These are phyloP conservation scores for Aplysia californica DNA, from an alignment of 1,140 invertebrate genomes.

Conservation along the genomic window DNA sequence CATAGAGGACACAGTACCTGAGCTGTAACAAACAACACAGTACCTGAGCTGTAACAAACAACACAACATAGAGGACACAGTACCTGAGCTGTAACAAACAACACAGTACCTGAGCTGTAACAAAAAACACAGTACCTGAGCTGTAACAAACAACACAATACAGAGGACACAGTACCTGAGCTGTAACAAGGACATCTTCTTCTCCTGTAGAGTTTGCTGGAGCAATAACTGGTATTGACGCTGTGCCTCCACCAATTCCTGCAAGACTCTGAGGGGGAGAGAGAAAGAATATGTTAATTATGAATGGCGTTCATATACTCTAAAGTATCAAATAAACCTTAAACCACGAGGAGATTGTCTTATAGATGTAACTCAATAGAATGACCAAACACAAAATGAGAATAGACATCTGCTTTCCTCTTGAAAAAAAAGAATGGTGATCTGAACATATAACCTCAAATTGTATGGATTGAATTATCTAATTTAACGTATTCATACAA, in stretches of 20 bases:
- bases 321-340: background rate
- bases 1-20: conserved; percentile 39
- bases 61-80: background rate
- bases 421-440: background rate
- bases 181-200: conserved; percentile 72
- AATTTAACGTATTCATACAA: too few relatives aligned
- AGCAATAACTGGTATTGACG: conserved; percentile 79
- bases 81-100: background rate
- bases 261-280: conserved; percentile 67
- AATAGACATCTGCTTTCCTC: background rate
- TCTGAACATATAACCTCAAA: background rate
- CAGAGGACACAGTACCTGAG: conserved; percentile 45
- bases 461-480: too few relatives aligned
- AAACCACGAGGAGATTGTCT: background rate
- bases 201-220: conserved; percentile 78
- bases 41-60: background rate
- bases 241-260: conserved; percentile 77
- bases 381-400: too few relatives aligned
- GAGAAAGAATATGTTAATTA: background rate
- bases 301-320: background rate
- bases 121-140: background rate
- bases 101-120: background rate
- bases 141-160: too few relatives aligned
- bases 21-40: conserved; percentile 54
- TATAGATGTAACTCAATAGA: too few relatives aligned